These are phyloP conservation scores for Anoura caudifer DNA, from an alignment of 2,113 vertebrate species.

Conservation along the genomic window DNA sequence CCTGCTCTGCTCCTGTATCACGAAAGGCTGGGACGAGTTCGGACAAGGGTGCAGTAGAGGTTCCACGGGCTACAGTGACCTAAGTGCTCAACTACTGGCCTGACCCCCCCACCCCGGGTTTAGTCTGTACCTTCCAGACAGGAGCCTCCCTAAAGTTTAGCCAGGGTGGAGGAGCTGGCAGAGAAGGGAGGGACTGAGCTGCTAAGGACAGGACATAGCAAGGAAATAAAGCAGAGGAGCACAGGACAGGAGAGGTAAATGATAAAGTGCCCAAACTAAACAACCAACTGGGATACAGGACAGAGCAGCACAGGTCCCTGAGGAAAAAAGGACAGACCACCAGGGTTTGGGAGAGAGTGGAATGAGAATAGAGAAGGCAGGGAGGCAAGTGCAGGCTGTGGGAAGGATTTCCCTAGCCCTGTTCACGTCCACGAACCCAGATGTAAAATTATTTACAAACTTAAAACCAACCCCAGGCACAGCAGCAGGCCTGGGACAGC, in stretches of 20 bases:
- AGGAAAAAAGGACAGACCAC: constrained; percentile 54
- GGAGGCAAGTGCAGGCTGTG: constrained; percentile 53
- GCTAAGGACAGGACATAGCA: constrained; percentile 73
- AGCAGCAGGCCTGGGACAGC: constrained; percentile 40
- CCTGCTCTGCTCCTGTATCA: neutral
- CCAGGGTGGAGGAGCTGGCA: constrained; percentile 65
- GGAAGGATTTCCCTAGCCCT: constrained; percentile 57
- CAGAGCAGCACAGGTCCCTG: constrained; percentile 72
- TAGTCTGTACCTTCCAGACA: constrained; percentile 52
- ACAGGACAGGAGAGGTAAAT: constrained; percentile 50
- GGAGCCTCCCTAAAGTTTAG: constrained; percentile 68
- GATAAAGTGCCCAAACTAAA: constrained; percentile 75
- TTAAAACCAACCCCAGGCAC: constrained; percentile 62
- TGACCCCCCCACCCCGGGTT: neutral
- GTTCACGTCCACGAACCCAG: constrained; percentile 61
- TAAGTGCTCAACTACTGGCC: neutral
- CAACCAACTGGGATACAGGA: constrained; percentile 56
- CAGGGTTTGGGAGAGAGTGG: constrained; percentile 32
- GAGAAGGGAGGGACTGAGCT: constrained; percentile 49
- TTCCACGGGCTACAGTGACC: neutral
- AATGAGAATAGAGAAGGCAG: constrained; percentile 61
- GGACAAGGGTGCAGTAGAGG: neutral
- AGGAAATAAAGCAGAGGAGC: constrained; percentile 48
- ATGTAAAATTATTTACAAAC: constrained; percentile 72
- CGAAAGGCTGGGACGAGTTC: neutral